Evolutionary conservation across 1,140 invertebrate genomes (phyloP).

Genomic region (Lucilia cuprina): DNA sequence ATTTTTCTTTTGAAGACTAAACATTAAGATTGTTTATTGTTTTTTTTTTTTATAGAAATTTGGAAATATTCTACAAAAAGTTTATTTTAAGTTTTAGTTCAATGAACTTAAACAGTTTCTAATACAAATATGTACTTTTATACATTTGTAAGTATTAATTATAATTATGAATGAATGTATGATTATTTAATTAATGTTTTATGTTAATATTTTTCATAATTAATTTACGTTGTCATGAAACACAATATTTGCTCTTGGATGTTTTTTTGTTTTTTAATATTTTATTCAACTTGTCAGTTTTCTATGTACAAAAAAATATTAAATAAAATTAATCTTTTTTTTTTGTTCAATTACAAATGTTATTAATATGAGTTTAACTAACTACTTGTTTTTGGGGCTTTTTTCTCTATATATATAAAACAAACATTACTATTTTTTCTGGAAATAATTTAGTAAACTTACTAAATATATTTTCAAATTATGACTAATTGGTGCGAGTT

Average conservation of each 20-base stretch:
- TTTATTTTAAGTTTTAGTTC: too few relatives aligned
- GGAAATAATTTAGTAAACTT: neutral
- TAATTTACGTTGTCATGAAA: slow-evolving; percentile 59
- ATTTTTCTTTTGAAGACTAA: too few relatives aligned
- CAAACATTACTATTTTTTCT: neutral
- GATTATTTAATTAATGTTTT: neutral
- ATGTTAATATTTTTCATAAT: neutral
- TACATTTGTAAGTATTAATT: too few relatives aligned
- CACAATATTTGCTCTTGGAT: slow-evolving; percentile 42
- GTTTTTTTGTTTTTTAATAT: neutral
- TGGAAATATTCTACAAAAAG: too few relatives aligned
- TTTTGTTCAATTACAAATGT: neutral
- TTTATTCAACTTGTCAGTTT: neutral
- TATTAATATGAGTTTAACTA: neutral
- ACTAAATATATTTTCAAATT: neutral
- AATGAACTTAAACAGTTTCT: too few relatives aligned
- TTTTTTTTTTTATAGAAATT: too few relatives aligned
- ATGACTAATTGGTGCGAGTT: slow-evolving; percentile 5
- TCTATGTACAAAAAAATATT: neutral
- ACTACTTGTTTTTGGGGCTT: neutral
- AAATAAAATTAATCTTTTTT: neutral
- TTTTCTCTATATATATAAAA: neutral
- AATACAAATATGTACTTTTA: too few relatives aligned
- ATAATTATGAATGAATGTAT: neutral
- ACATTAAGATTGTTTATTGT: too few relatives aligned